phyloP scores from a whole-genome alignment of 2,888 invertebrate genomes.

The Sturmia bella region DNA sequence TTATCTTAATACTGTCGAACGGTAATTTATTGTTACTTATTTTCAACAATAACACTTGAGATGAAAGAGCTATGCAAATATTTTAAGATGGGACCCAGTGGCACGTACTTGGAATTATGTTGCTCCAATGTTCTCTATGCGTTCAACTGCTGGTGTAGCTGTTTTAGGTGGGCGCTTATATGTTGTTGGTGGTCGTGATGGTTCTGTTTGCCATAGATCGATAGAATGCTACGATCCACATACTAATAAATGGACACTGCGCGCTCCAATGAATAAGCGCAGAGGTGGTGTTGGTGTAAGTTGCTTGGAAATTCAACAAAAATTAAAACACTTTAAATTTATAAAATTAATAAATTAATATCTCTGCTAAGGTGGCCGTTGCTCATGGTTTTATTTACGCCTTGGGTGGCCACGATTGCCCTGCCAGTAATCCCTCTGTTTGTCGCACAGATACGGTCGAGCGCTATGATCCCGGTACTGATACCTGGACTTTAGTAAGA shows the following conservation, averaged over 20 bases:
- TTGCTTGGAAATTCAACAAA: not conserved
- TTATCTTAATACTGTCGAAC: constrained; percentile 95
- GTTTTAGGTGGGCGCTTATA: constrained; percentile 92
- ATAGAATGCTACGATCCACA: constrained; percentile 93
- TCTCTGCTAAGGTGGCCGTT: constrained; percentile 85
- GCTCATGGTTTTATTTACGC: constrained; percentile 95
- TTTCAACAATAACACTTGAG: not conserved
- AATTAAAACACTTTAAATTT: not conserved
- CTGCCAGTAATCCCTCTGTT: constrained; percentile 92
- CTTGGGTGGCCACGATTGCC: constrained; percentile 96
- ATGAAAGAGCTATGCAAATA: no score
- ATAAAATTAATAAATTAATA: not conserved
- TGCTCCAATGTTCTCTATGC: constrained; percentile 93
- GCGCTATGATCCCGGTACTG: constrained; percentile 89
- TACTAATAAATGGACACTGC: constrained; percentile 89
- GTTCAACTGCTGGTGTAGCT: constrained; percentile 93
- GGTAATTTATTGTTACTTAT: constrained; percentile 77
- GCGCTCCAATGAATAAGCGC: constrained; percentile 93
- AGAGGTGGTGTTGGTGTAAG: constrained; percentile 94
- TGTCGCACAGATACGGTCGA: constrained; percentile 94
- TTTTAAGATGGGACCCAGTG: constrained; percentile 91
- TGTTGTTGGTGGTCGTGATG: constrained; percentile 96
- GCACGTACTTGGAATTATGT: constrained; percentile 95
- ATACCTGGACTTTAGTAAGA: constrained; percentile 90
- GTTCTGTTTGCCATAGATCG: constrained; percentile 93